Evolutionary conservation across 2,888 invertebrate species (phyloP), one percentile per base, ranked within the genome.

Genomic region (Synergus japonicus): DNA sequence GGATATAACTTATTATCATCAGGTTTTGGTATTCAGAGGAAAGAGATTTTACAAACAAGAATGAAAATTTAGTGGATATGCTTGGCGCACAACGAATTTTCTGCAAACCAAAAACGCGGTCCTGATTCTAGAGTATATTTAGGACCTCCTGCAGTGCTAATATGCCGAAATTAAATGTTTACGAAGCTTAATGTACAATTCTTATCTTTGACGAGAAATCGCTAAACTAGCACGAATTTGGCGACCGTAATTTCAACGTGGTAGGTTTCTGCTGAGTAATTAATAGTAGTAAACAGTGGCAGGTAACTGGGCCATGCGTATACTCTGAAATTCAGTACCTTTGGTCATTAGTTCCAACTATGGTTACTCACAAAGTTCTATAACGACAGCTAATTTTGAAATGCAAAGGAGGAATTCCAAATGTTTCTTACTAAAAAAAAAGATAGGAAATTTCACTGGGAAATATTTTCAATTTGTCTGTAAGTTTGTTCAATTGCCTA

Each of bases 131-230:
- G 10, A 66, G 44, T 66, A 43, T 4, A 66, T 66, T 43, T 18
- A 58, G 58, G 18, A 58, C n/a, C 3, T 2, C 66, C 12, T 44
- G 10, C 65, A 9, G 65, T 67, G 66, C 7, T 67, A 44, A 44
- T 22, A 46, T 67, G 13, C 2, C 22, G 29, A 46, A 67, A 67
- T 67, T 44, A 67, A 67, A 67, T 67, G 43, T 67, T 67, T 67
- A 46, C 67, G 22, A 67, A 29, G 15, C 7, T 44, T 67, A 29
- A 67, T 67, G 44, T 46, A 22, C 29, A 67, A 67, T 67, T 67
- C 67, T 46, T 67, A 67, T 67, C 67, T 13, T 22, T 67, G 67
- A 67, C 46, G 46, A 46, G 67, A 67, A 46, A 67, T 67, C 46
- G 22, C 67, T 22, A 22, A 67, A 22, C 22, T 12, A 46, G 29